Evolutionary conservation across 1,140 invertebrate genomes (phyloP), one percentile per base, ranked within the genome.

Genomic region (Lineus longissimus): DNA sequence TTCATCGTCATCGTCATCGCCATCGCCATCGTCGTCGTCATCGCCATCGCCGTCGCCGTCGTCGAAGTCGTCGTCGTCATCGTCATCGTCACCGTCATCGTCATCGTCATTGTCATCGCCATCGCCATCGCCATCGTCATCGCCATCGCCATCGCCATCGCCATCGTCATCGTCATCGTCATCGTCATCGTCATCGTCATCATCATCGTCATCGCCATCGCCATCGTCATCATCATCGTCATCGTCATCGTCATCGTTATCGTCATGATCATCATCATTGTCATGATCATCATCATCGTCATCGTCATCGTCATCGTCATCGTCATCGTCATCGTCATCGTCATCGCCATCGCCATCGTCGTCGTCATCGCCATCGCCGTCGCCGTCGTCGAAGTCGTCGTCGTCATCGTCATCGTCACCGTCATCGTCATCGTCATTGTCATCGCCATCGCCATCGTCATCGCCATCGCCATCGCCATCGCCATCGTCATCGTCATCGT

Each of bases 71-170:
- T n/a, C n/a, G n/a, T n/a, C n/a, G 23, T 57, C 55, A 57, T 57
- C 55, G 31, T 57, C 55, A 57, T 57, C 55, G 31, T 57, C 55
- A 30, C 31, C 55, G n/a, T 57, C 55, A 30, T 57, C 55, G n/a
- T 57, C 55, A 33, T 57, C 55, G n/a, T 57, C 23, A 11, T 57
- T 30, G 15, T 57, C 22, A 22, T 2, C 23, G 13, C 31, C 55
- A 33, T 57, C 55, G 13, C 31, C 55, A 57, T 57, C 55, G 13
- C 15, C 55, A 57, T 57, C 55, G 31, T 57, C 55, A 57, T 33
- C 55, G 31, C 31, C 55, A 33, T 57, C 55, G 30, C n/a, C 19
- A 30, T 19, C 55, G 11, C 13, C 2, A 51, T 11, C 45, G 25
- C 25, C 13, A 51, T 51, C 45, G 25, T 57, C 17, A 30, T 57